These are phyloP conservation scores for Teleopsis dalmanni DNA, from an alignment of 1,140 invertebrate species.

Conservation along the genomic window DNA sequence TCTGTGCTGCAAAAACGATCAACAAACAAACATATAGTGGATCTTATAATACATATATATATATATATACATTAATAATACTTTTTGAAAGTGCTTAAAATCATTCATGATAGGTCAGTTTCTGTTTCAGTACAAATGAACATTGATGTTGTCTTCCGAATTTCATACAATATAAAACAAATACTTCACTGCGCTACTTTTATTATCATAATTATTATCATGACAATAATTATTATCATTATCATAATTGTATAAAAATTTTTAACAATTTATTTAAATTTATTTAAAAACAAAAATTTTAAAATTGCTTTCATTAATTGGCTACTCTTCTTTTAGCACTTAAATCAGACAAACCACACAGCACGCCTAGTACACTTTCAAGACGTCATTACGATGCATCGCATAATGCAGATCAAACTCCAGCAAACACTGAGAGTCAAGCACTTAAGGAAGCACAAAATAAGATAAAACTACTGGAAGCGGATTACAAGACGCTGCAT, in stretches of 20 bases:
- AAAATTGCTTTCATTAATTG: too few relatives aligned
- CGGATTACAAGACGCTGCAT: conserved; percentile 61
- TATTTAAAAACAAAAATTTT: too few relatives aligned
- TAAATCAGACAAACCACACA: conserved; percentile 14
- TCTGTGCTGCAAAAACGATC: too few relatives aligned
- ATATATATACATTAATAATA: not conserved
- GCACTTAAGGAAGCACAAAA: conserved; percentile 53
- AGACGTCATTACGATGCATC: conserved; percentile 32
- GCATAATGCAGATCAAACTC: conserved; percentile 36
- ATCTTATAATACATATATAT: not conserved
- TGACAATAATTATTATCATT: too few relatives aligned
- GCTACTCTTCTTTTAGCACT: not conserved
- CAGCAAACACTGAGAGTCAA: conserved; percentile 52
- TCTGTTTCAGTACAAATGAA: too few relatives aligned
- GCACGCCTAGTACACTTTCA: conserved; percentile 6
- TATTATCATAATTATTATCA: too few relatives aligned
- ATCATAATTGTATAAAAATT: too few relatives aligned
- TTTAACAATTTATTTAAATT: too few relatives aligned
- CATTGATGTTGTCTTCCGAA: too few relatives aligned
- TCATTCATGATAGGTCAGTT: too few relatives aligned
- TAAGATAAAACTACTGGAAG: conserved; percentile 52
- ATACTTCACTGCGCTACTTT: too few relatives aligned
- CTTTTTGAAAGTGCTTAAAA: not conserved
- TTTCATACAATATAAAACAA: too few relatives aligned
- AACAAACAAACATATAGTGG: not conserved